Evolutionary conservation across 1,140 invertebrate species (phyloP).

Genomic region (Bombus cullumanus): DNA sequence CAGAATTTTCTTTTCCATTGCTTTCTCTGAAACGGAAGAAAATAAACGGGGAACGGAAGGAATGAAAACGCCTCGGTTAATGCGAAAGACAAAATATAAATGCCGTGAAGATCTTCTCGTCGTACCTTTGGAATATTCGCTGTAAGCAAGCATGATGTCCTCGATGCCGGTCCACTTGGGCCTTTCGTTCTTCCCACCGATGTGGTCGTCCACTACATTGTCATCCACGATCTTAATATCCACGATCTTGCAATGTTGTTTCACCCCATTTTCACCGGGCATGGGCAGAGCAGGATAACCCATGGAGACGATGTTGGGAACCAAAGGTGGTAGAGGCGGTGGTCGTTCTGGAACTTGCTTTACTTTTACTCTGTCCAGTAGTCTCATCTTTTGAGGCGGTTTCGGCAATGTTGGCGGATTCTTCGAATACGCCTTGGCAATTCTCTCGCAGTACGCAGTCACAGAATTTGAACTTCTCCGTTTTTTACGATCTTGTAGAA

Average conservation of each 20-base stretch:
- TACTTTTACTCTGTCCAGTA: slow-evolving; percentile 74
- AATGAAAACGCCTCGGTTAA: background rate
- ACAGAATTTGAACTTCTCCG: slow-evolving; percentile 79
- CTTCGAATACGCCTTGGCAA: slow-evolving; percentile 76
- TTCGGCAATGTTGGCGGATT: slow-evolving; percentile 74
- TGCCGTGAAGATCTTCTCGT: background rate
- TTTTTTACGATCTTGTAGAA: slow-evolving; percentile 81
- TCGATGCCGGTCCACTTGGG: slow-evolving; percentile 80
- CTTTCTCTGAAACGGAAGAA: slow-evolving; percentile 73
- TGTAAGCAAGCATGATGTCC: slow-evolving; percentile 78
- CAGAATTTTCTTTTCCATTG: slow-evolving; percentile 75
- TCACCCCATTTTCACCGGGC: slow-evolving; percentile 76
- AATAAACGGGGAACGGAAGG: background rate
- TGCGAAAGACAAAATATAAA: background rate
- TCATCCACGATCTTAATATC: slow-evolving; percentile 63
- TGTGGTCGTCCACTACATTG: slow-evolving; percentile 53
- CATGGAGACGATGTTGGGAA: slow-evolving; percentile 70
- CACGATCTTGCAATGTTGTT: slow-evolving; percentile 72
- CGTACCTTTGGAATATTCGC: slow-evolving; percentile 80
- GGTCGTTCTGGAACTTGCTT: slow-evolving; percentile 72
- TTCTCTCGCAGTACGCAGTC: slow-evolving; percentile 79
- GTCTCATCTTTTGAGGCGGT: slow-evolving; percentile 75
- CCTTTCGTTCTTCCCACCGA: slow-evolving; percentile 59
- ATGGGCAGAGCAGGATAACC: slow-evolving; percentile 74
- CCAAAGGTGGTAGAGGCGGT: slow-evolving; percentile 75